Conservation (phyloP, 2,888 invertebrate genomes). For the Leptarthrus brevirostris region DNA sequence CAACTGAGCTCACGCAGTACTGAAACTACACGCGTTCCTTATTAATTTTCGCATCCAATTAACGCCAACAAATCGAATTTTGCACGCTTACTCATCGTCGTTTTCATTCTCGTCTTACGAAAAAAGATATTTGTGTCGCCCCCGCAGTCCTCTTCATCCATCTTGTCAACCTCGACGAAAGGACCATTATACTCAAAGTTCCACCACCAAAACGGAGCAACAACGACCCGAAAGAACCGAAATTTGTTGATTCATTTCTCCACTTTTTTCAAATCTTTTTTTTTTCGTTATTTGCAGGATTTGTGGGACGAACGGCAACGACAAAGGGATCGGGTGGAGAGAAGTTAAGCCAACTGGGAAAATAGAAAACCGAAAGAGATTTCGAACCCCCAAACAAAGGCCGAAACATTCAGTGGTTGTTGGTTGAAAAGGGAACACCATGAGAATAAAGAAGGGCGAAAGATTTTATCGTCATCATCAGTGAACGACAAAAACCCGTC, state of each 20-base stretch:
- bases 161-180: neutral
- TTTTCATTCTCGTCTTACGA: neutral
- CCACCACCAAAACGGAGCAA: constrained; percentile 1
- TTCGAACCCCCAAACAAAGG: constrained; percentile 30
- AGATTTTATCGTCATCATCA: constrained; percentile 48
- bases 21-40: neutral
- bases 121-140: neutral
- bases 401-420: constrained; percentile 2
- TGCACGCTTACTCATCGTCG: neutral
- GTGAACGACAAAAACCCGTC: constrained; percentile 45
- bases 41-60: neutral
- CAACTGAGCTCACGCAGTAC: neutral
- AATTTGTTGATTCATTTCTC: constrained; percentile 47
- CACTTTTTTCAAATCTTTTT: constrained; percentile 36
- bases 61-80: neutral
- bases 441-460: neutral
- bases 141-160: neutral
- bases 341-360: constrained; percentile 43
- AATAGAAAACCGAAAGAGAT: constrained; percentile 40
- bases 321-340: neutral
- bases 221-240: constrained; percentile 9
- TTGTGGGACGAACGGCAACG: constrained; percentile 4
- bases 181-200: neutral
- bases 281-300: constrained; percentile 23
- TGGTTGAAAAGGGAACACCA: constrained; percentile 1